Base-by-base conservation (phyloP, 1,140 invertebrate genomes). In the Macrobrachium rosenbergii region DNA sequence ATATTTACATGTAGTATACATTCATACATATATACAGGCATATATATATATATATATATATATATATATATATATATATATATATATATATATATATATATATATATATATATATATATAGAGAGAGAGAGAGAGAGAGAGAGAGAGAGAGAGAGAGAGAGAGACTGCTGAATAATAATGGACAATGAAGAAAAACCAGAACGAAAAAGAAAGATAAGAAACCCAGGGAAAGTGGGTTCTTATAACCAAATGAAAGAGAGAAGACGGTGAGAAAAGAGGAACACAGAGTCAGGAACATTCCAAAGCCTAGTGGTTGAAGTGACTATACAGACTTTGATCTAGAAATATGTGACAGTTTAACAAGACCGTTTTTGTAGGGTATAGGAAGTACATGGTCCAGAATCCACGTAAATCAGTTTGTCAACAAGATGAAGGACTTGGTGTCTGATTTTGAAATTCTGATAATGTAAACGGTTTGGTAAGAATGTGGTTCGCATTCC, bases 61-160 rank as follows among this genome's bases (percentile, higher is more conserved):
- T 17, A 76, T 11, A 76, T 37, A 76, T 11, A 76, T 37, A 76
- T 37, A 76, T 17, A 76, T 37, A 76, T 37, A 76, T 37, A 76
- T 37, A 76, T 37, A 76, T 37, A 76, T 37, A 76, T 37, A 76
- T 28, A 76, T 28, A 76, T 28, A 76, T 28, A 64, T 17, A 64
- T 17, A 64, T 17, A 64, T n/a, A 21, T 2, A 64, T 3, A 64
- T 17, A 64, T 3, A 64, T 3, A 64, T 17, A 76, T 17, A 76
- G 73, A 76, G 73, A 76, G 73, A 76, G 73, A 76, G 73, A 76
- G 73, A 76, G 73, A 76, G 73, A 76, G 73, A 76, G 73, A 76
- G 73, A 76, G 73, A 76, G 73, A 76, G 73, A 76, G 73, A 76
- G 73, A 76, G 73, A 62, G 77, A 79, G 77, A 62, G 59, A 62